A percentile compares a stretch with the other conserved stretches of the same genome.
Evolutionary conservation across 1,140 invertebrate species (phyloP).

Genomic region (Aphaenogaster rudis): DNA sequence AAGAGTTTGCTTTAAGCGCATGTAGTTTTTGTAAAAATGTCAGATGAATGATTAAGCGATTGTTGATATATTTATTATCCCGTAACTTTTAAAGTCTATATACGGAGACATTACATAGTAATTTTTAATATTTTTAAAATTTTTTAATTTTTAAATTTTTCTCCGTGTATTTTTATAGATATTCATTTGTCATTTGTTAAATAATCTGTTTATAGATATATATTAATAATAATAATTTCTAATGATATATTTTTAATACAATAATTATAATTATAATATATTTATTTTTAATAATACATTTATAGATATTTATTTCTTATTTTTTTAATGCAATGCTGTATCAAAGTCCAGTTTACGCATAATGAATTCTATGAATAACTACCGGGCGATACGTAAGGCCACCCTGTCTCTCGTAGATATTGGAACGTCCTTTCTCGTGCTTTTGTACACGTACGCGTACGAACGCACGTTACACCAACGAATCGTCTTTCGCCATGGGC

Average conservation of each 20-base stretch:
- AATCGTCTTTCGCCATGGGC: slow-evolving; percentile 31
- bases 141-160: too few species aligned
- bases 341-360: not conserved
- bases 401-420: not conserved
- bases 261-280: too few species aligned
- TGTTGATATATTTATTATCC: not conserved
- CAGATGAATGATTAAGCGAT: too few species aligned
- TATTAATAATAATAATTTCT: not conserved
- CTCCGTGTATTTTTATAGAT: too few species aligned
- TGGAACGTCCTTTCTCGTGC: slow-evolving; percentile 2
- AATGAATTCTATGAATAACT: not conserved
- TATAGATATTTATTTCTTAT: not conserved
- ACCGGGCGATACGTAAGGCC: not conserved
- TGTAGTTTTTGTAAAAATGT: not conserved
- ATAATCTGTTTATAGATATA: too few species aligned
- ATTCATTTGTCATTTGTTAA: too few species aligned
- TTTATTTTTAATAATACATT: not conserved
- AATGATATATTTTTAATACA: not conserved
- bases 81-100: not conserved
- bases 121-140: too few species aligned
- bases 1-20: not conserved
- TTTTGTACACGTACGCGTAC: not conserved
- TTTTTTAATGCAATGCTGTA: not conserved
- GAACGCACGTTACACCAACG: not conserved
- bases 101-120: too few species aligned